These are phyloP conservation scores for Leptonema lineaticorne DNA, from an alignment of 1,140 invertebrate genomes.

Conservation along the genomic window DNA sequence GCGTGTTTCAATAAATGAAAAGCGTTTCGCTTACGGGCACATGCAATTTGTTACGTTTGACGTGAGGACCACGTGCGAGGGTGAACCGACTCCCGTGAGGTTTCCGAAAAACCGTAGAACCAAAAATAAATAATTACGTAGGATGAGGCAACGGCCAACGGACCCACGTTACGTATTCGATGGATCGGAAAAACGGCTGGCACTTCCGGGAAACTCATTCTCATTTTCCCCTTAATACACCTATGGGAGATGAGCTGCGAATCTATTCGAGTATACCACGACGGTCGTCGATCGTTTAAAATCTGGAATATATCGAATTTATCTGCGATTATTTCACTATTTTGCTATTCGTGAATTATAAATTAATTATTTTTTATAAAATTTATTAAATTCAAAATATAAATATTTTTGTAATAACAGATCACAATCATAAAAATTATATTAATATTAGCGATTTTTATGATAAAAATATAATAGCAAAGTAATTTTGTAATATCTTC, in stretches of 20 bases:
- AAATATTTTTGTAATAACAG: no score
- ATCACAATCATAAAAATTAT: no score
- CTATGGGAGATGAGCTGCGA: constrained; percentile 7
- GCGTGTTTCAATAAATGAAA: constrained; percentile 22
- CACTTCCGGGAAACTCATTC: constrained; percentile 1
- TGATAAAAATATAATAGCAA: no score
- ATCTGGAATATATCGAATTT: not conserved
- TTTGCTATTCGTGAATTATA: no score
- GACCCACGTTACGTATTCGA: constrained; percentile 6
- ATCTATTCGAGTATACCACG: not conserved
- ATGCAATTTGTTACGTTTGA: constrained; percentile 24
- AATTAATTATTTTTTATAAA: no score
- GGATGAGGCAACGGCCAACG: not conserved
- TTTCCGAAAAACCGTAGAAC: not conserved
- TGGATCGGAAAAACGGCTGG: constrained; percentile 23
- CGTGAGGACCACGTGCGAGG: not conserved
- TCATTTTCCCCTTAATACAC: no score
- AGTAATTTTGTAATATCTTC: no score
- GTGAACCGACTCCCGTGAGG: not conserved
- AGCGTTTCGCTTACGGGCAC: constrained; percentile 6
- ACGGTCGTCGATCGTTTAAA: not conserved
- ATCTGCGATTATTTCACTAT: no score
- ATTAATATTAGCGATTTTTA: no score
- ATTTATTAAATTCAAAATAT: no score
- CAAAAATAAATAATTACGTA: constrained; percentile 25